Percentiles rank a stretch among this genome's conserved stretches.
phyloP scores from a whole-genome alignment of 2,113 vertebrate genomes.

The Dasyurus viverrinus region DNA sequence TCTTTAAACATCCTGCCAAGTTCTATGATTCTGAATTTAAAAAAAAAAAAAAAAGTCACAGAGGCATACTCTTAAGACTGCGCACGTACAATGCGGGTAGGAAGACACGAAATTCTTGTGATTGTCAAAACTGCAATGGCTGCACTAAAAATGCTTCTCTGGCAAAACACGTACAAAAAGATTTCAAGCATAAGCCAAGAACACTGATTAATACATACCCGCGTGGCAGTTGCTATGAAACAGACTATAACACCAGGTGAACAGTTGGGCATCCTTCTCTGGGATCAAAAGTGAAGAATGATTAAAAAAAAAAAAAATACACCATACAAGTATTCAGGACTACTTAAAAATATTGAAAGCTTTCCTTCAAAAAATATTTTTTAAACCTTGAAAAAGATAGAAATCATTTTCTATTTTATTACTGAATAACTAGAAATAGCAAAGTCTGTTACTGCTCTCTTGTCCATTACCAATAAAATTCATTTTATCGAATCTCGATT shows the following conservation, averaged over 20 bases:
- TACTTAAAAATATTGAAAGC: not conserved
- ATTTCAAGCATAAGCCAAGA: slow-evolving; percentile 60
- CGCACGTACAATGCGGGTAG: slow-evolving; percentile 8
- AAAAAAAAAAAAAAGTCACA: not conserved
- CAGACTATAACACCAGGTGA: slow-evolving; percentile 35
- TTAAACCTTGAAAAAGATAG: not conserved
- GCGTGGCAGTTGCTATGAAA: slow-evolving; percentile 45
- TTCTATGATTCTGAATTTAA: slow-evolving; percentile 29
- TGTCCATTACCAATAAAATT: slow-evolving; percentile 6
- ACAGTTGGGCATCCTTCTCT: slow-evolving; percentile 54
- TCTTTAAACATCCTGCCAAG: slow-evolving; percentile 18
- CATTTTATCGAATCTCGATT: not conserved
- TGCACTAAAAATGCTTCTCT: slow-evolving; percentile 74
- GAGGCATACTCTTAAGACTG: slow-evolving; percentile 17
- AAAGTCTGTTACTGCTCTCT: slow-evolving; percentile 7
- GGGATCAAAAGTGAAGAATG: slow-evolving; percentile 49
- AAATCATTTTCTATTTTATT: slow-evolving; percentile 18
- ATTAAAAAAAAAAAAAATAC: slow-evolving; percentile 20
- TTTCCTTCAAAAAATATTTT: not conserved
- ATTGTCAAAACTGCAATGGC: slow-evolving; percentile 72
- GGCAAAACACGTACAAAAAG: slow-evolving; percentile 72
- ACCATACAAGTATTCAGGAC: not conserved
- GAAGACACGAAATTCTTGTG: slow-evolving; percentile 63
- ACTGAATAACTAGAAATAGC: not conserved
- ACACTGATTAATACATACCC: slow-evolving; percentile 69